Evolutionary conservation across 2,888 invertebrate genomes (phyloP), one percentile per base, ranked within the genome.

Genomic region (Aromia moschata): DNA sequence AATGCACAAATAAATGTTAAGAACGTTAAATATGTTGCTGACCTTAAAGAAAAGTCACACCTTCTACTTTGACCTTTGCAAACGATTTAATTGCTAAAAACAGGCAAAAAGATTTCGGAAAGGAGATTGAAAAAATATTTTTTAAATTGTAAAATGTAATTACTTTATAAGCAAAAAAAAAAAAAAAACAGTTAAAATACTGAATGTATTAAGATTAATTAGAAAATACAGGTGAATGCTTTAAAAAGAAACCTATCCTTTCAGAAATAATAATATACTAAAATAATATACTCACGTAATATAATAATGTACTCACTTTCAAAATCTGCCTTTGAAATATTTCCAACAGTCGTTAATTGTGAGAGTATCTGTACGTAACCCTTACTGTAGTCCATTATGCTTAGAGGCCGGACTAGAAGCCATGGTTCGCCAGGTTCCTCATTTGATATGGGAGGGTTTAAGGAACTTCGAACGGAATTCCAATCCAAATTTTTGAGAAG

Each of bases 291-390:
- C 9, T 11, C 31, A 14, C 7, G 9, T 4, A 18, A 37, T 16
- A 31, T 11, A 18, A 40, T 44, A n/a, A n/a, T 40, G 10, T 4
- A 81, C 86, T 83, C 83, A 95, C 96, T 89, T 82, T 90, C 83
- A 85, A 93, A 96, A 73, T 90, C 88, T 70, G 90, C 88, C 71
- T 87, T 84, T 18, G 87, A 83, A 15, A 96, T 84, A 79, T 90
- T 88, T 59, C 96, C 97, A 12, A 95, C 94, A 61, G 85, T 84
- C 1, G 96, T 96, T 33, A 97, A 83, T 78, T 97, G 94, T 2
- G 88, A 83, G 7, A 97, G 82, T 46, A 96, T 81, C 70, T 91
- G 85, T 52, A 94, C 77, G 75, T 92, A 95, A 0, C 95, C 96
- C 81, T 89, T 91, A 68, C 93, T 90, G 79, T 88, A 95, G 76